Conservation (phyloP, 2,797 vertebrate genomes). For the Loriculus beryllinus region DNA sequence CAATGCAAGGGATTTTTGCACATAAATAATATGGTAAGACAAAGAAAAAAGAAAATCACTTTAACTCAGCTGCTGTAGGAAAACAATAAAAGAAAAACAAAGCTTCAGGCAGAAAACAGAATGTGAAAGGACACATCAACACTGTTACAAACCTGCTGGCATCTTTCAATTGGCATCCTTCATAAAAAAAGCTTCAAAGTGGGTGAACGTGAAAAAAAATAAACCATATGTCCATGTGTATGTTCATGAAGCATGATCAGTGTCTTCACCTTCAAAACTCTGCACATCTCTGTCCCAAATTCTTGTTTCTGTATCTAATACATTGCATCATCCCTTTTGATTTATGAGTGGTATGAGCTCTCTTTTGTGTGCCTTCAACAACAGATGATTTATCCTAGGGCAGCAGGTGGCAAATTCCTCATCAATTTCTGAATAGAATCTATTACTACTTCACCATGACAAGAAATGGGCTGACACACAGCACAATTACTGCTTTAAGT, state of each 20-base stretch:
- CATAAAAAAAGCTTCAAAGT: not conserved
- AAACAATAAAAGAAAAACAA: not conserved
- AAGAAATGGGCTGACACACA: not conserved
- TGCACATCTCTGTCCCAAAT: not conserved
- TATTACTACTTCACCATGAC: not conserved
- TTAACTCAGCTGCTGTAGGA: not conserved
- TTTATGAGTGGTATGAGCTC: not conserved
- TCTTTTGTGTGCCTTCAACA: not conserved
- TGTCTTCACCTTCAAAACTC: not conserved
- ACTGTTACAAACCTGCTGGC: not conserved
- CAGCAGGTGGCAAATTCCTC: not conserved
- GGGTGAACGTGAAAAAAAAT: not conserved
- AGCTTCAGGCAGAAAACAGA: not conserved
- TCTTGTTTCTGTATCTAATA: not conserved
- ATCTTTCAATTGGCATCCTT: not conserved
- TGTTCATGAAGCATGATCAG: accelerated
- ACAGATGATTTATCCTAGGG: not conserved
- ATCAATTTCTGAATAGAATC: not conserved
- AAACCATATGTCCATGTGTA: accelerated
- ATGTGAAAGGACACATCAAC: not conserved
- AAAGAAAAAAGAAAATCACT: not conserved
- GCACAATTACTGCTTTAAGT: not conserved
- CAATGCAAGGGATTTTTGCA: not conserved
- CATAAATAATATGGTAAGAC: not conserved
- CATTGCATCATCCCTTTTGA: not conserved